Base-by-base conservation (phyloP, 2,113 vertebrate species). In the Pholis gunnellus region DNA sequence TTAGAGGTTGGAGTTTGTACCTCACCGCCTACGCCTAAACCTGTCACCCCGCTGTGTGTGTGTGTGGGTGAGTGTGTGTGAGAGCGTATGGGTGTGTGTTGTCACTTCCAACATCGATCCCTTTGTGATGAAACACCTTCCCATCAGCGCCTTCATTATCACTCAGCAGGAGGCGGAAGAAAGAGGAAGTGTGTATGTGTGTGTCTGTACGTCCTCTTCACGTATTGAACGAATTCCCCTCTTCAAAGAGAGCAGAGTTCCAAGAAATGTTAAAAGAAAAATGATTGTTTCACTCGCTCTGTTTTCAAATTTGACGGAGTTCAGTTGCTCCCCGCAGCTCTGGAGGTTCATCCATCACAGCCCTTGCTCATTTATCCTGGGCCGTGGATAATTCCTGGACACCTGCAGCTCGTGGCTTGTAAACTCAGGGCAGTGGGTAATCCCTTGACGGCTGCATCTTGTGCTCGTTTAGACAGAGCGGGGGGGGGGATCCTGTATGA, bases 41-140 rank as follows among this genome's bases (percentile, higher is more conserved):
- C 56, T 75, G 75, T 85, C 86, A 57, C 78, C 73, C 27, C 48
- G 74, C 66, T 79, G 63, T 65, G 56, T 64, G 38, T 70, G 54
- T 73, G 63, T 81, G 65, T 27, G 31, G 65, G 34, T 34, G 67
- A 67, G 75, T 76, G 65, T 52, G 38, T 67, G 44, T 50, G 7
- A 57, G 18, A 18, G 75, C 75, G 60, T 56, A 42, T 74, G 40
- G 9, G 69, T 78, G 87, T 88, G 88, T 78, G 87, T 83, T 90
- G 84, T 91, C 86, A 81, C 83, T 82, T 85, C 29, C 42, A 87
- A 71, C 81, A 92, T 91, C 76, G 91, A 92, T 92, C 77, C 46
- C 25, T 87, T 78, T 87, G 84, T 88, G 86, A 90, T 91, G 88
- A 90, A 92, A 90, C 88, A 86, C 86, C 86, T 86, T 87, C 76